Evolutionary conservation across 2,888 invertebrate species (phyloP).

Genomic region (Aphodius sticticus): DNA sequence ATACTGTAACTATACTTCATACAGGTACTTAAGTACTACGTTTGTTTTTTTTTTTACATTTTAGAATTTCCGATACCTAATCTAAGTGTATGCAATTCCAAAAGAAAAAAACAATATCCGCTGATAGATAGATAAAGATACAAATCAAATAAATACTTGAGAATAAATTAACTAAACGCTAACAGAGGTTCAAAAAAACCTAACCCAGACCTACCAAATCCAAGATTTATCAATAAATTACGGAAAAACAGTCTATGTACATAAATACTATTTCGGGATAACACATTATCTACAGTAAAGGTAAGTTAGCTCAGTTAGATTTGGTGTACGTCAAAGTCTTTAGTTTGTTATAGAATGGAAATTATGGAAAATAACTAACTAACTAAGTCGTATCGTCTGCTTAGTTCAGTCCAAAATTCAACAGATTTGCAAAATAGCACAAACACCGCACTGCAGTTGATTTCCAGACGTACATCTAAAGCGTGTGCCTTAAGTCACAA

Average conservation of each 20-base stretch:
- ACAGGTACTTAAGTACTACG: conserved; percentile 35
- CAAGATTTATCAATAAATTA: neutral
- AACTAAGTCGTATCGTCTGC: neutral
- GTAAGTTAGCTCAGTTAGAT: neutral
- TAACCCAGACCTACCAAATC: neutral
- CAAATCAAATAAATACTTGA: neutral
- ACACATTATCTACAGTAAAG: neutral
- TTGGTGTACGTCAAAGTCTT: neutral
- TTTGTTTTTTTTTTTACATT: conserved; percentile 6
- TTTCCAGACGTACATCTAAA: neutral
- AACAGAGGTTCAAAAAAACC: neutral
- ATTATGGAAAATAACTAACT: neutral
- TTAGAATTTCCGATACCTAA: conserved; percentile 5
- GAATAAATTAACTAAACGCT: neutral
- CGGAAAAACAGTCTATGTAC: neutral
- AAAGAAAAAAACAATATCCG: neutral
- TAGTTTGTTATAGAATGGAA: neutral
- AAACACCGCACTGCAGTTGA: neutral
- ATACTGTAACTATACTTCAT: conserved; percentile 14
- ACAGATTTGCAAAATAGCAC: neutral
- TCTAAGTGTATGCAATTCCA: neutral
- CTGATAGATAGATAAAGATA: neutral
- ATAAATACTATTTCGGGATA: neutral
- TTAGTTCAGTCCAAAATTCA: neutral
- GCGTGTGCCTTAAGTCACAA: neutral